These are phyloP conservation scores for Colius striatus DNA, from an alignment of 2,113 vertebrate species.

Conservation along the genomic window DNA sequence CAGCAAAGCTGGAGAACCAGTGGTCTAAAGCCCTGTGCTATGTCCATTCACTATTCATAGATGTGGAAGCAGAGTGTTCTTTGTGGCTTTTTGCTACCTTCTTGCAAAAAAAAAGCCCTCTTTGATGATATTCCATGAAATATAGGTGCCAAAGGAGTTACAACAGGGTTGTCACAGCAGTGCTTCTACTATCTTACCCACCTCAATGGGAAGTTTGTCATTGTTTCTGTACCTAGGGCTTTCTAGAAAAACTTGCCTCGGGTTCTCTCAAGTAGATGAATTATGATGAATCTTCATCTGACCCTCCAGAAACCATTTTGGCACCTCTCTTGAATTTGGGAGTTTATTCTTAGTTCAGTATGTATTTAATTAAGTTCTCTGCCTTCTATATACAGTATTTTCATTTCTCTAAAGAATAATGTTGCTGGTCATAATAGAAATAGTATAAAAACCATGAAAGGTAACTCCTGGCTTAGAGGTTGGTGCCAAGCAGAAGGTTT, in stretches of 20 bases:
- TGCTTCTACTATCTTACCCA: not conserved
- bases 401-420: not conserved
- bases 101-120: not conserved
- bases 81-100: not conserved
- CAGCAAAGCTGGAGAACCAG: not conserved
- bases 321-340: not conserved
- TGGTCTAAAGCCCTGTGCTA: not conserved
- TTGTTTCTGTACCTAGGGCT: not conserved
- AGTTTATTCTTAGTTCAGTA: not conserved
- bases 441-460: too few relatives aligned
- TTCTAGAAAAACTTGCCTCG: too few relatives aligned
- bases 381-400: not conserved
- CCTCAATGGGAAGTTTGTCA: not conserved
- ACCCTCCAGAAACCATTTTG: not conserved
- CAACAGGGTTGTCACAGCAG: not conserved
- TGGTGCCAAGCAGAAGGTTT: too few relatives aligned
- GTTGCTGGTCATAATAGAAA: too few relatives aligned
- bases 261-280: not conserved
- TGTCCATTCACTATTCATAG: not conserved
- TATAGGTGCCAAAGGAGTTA: not conserved
- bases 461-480: too few relatives aligned
- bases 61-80: not conserved
- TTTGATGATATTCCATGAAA: not conserved
- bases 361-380: not conserved
- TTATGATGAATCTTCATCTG: not conserved